These are phyloP conservation scores for Saimiri boliviensis DNA, from an alignment of 2,113 vertebrate species.

Conservation along the genomic window DNA sequence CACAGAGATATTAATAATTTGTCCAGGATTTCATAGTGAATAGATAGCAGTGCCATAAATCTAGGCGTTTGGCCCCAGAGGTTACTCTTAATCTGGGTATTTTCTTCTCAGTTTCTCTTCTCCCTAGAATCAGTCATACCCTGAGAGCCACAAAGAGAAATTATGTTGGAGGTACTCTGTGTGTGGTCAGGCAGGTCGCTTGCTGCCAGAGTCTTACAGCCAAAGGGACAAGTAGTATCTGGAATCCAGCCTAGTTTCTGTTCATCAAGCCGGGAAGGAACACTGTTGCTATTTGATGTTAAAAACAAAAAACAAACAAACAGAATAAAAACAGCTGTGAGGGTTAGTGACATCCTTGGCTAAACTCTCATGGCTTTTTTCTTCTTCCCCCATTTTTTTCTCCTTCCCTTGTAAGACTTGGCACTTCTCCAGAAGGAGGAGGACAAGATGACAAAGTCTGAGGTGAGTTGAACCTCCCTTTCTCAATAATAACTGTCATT, in stretches of 20 bases:
- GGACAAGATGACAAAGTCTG: conserved; percentile 57
- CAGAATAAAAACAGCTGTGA: no score
- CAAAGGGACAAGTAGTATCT: neutral
- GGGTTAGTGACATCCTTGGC: neutral
- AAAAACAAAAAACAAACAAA: no score
- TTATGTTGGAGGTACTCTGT: rapidly evolving
- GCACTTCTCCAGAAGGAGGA: neutral
- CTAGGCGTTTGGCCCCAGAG: neutral
- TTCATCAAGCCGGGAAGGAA: neutral
- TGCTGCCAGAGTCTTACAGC: neutral
- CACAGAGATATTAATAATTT: neutral
- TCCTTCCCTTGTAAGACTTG: neutral
- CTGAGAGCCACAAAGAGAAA: neutral
- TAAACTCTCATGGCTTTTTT: neutral
- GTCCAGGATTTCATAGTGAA: neutral
- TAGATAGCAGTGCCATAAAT: neutral
- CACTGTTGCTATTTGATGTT: neutral
- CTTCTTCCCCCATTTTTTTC: neutral
- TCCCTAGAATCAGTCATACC: neutral
- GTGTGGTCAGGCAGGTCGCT: neutral
- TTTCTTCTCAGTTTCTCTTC: neutral
- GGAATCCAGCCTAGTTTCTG: neutral
- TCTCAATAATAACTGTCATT: neutral
- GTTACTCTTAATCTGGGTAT: neutral
- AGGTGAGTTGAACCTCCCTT: conserved; percentile 51